Base-by-base conservation (phyloP, 2,888 invertebrate species). In the Brachypterus glaber region DNA sequence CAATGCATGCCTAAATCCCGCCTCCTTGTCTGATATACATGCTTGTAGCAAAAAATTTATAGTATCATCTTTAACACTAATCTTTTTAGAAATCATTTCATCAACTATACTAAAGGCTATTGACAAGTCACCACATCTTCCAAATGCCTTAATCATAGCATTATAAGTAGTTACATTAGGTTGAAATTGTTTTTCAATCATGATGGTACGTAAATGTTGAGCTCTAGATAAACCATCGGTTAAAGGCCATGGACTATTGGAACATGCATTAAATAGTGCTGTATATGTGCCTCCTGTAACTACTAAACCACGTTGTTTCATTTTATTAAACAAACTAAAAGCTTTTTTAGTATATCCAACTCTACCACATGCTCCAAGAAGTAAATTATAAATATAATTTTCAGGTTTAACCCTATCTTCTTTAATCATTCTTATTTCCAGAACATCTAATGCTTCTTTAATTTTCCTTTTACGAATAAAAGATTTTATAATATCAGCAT, bases 121-220 rank as follows among this genome's bases (percentile, higher is more conserved):
- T 39, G 73, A 57, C 12, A 89, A 59, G 59, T 89, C 83, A 0
- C 85, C 84, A 64, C 85, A 84, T 41, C 82, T 71, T 0, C 89
- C 90, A 68, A 86, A 95, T 1, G 90, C 88, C 70, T 90, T 92
- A 18, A 93, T 86, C 82, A 93, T 85, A 2, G 84, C 77, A 69
- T 91, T 82, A 56, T 87, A 92, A 55, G 83, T 87, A 4, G 78
- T 76, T 1, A 76, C 61, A 58, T 88, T 89, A 2, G 85, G 77
- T 45, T 75, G 69, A 46, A 77, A 67, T 4, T 75, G 72, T 52
- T 80, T 82, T 50, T 82, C 77, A 32, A 72, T 60, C 73, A 92
- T 81, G 3, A 77, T 64, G 40, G 77, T 65, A 36, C 79, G 69
- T 33, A 95, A 66, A 43, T 75, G 64, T 14, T 65, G 69, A 0